A percentile compares a stretch with the other conserved stretches of the same genome.
These are phyloP conservation scores for Dunckerocampus dactyliophorus DNA, from an alignment of 2,113 vertebrate genomes.

Conservation along the genomic window DNA sequence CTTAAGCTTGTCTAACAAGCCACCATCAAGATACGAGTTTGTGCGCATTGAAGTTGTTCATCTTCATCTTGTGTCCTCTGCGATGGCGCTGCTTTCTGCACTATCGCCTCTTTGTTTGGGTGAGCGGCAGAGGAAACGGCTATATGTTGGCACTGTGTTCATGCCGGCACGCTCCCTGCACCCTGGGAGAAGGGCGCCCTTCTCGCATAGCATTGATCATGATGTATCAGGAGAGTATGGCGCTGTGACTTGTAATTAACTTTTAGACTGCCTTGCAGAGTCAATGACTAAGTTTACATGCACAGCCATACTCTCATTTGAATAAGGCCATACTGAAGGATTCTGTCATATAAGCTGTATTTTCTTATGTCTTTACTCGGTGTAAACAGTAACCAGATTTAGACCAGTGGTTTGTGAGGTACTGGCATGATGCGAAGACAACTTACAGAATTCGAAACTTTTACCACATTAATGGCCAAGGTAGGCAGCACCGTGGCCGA, in stretches of 20 bases:
- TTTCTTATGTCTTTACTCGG: neutral
- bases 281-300: neutral
- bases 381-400: neutral
- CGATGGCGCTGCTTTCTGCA: conserved; percentile 45
- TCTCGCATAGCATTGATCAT: conserved; percentile 53
- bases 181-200: conserved; percentile 51
- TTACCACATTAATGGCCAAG: no score
- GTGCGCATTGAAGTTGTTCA: conserved; percentile 48
- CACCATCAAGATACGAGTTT: conserved; percentile 49
- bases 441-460: no score
- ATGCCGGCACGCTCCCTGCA: conserved; percentile 43
- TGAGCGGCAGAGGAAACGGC: conserved; percentile 59
- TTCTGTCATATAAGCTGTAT: neutral
- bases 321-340: neutral
- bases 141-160: conserved; percentile 65
- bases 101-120: conserved; percentile 59
- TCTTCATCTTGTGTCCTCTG: conserved; percentile 6
- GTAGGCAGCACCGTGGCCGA: no score
- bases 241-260: conserved; percentile 32
- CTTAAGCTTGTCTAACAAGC: conserved; percentile 57
- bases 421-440: no score
- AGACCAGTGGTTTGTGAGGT: neutral
- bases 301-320: neutral
- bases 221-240: conserved; percentile 37
- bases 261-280: neutral